These are phyloP conservation scores for Microcebus ravelobensis DNA, from an alignment of 2,113 vertebrate genomes.

Conservation along the genomic window DNA sequence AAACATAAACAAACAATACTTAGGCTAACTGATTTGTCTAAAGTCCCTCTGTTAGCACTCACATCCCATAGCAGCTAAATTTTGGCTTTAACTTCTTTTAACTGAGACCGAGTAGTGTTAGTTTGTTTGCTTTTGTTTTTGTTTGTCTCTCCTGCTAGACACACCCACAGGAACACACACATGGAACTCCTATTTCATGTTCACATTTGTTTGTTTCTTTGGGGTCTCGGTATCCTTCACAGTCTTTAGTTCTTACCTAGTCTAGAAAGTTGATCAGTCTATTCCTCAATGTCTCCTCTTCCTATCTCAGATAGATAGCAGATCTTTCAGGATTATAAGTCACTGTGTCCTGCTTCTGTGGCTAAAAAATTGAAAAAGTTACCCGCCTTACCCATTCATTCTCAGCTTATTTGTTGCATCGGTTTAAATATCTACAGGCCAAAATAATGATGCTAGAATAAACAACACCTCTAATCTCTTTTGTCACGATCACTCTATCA, in stretches of 20 bases:
- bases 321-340: background rate
- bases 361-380: constrained; percentile 18
- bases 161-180: accelerated
- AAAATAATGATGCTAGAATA: background rate
- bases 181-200: accelerated
- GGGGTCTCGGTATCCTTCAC: background rate
- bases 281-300: background rate
- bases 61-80: too few relatives aligned
- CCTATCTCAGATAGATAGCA: background rate
- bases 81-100: background rate
- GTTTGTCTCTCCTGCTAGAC: background rate
- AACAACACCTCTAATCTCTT: constrained; percentile 36
- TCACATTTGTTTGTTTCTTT: background rate
- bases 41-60: background rate
- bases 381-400: background rate
- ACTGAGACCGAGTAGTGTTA: background rate
- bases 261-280: background rate
- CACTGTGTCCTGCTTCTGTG: background rate
- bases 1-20: background rate
- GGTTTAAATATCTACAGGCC: background rate
- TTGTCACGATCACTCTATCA: background rate
- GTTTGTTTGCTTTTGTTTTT: background rate
- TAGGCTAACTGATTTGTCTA: background rate
- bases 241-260: background rate
- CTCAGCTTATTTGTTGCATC: background rate